Evolutionary conservation across 2,113 vertebrate species (phyloP).

Genomic region (Nestor notabilis): DNA sequence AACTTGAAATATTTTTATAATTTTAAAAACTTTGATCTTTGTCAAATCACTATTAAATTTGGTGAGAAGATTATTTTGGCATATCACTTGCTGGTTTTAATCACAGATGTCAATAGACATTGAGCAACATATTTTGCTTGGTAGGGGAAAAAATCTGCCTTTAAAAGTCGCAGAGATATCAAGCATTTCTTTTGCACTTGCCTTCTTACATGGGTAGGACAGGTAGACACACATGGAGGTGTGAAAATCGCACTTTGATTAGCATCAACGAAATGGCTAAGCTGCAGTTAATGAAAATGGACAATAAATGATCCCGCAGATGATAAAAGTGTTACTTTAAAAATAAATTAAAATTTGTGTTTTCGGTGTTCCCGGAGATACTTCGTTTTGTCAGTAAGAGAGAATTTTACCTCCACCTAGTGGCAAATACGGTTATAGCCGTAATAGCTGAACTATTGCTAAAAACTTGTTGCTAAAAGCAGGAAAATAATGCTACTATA

Average conservation of each 20-base stretch:
- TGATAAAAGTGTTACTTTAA: neutral
- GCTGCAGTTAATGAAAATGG: neutral
- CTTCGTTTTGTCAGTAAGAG: neutral
- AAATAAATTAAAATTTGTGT: neutral
- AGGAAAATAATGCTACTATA: neutral
- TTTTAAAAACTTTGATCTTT: neutral
- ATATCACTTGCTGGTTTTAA: neutral
- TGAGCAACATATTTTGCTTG: neutral
- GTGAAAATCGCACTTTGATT: neutral
- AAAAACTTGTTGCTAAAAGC: neutral
- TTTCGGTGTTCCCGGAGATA: neutral
- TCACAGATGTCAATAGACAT: neutral
- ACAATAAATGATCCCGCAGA: neutral
- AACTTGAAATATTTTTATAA: neutral
- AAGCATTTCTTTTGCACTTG: neutral
- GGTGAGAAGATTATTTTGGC: neutral
- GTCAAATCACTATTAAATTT: neutral
- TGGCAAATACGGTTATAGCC: neutral
- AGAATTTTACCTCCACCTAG: slow-evolving; percentile 28
- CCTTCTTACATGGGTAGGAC: neutral
- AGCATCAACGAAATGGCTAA: neutral
- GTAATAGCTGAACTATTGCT: neutral
- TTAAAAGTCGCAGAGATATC: neutral
- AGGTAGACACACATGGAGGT: neutral
- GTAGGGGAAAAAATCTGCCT: neutral